Conservation (phyloP, 2,113 vertebrate genomes). For the Enhydra lutris region DNA sequence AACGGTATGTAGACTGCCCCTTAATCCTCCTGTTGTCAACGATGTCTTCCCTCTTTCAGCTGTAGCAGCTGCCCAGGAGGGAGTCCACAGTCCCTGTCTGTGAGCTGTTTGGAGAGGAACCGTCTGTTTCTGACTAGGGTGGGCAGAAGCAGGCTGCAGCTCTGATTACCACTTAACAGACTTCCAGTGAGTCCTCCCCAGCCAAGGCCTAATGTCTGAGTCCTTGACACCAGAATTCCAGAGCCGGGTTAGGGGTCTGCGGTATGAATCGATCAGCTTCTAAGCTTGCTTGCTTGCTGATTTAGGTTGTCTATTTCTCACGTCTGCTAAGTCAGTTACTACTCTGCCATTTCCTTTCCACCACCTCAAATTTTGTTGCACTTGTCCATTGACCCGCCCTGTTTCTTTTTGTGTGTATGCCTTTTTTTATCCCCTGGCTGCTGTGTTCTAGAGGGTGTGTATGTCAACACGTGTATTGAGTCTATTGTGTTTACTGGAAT, state of each 20-base stretch:
- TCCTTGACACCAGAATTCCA: background rate
- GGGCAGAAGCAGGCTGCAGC: background rate
- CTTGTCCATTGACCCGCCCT: background rate
- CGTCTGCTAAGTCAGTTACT: background rate
- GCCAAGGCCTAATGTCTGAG: background rate
- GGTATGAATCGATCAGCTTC: background rate
- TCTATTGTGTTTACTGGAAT: background rate
- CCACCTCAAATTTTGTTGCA: background rate
- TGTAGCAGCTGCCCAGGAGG: background rate
- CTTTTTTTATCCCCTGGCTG: background rate
- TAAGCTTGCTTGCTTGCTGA: background rate
- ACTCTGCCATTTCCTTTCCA: background rate
- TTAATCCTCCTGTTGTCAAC: background rate
- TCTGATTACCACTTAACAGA: background rate
- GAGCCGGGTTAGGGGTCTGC: background rate
- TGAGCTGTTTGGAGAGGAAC: background rate
- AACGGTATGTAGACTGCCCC: background rate
- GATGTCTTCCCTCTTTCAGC: no score
- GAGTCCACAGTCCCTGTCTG: background rate
- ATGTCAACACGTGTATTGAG: background rate
- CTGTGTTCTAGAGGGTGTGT: background rate
- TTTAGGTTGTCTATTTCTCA: background rate
- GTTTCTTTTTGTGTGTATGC: background rate
- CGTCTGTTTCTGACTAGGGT: background rate
- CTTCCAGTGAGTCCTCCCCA: background rate